Evolutionary conservation across 2,113 vertebrate genomes (phyloP).

Genomic region (Heterochromis multidens): DNA sequence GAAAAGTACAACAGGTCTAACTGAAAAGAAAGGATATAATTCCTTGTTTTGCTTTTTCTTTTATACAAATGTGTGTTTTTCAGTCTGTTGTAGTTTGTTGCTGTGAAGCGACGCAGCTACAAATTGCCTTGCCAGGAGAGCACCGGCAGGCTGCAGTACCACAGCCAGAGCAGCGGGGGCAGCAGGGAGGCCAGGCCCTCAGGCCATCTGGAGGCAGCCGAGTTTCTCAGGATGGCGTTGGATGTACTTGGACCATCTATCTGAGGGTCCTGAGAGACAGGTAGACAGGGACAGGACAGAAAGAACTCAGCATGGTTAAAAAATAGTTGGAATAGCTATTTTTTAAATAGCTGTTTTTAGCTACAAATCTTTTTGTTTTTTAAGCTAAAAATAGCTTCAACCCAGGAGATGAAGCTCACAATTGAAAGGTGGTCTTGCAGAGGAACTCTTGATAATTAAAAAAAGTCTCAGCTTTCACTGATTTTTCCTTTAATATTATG

Average conservation of each 20-base stretch:
- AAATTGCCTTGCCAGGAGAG: constrained; percentile 22
- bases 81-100: constrained; percentile 53
- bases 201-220: constrained; percentile 6
- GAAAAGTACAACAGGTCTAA: constrained; percentile 62
- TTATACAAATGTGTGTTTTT: constrained; percentile 69
- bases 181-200: constrained; percentile 41
- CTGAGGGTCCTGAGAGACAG: constrained; percentile 63
- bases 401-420: not conserved
- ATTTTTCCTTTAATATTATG: not conserved
- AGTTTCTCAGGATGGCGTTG: constrained; percentile 65
- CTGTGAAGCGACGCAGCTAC: constrained; percentile 53
- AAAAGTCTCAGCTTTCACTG: not conserved
- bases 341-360: too few relatives aligned
- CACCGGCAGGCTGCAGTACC: constrained; percentile 43
- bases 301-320: not conserved
- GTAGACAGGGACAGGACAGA: not conserved
- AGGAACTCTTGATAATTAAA: not conserved
- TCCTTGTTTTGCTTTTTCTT: constrained; percentile 52
- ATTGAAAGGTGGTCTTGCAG: accelerated
- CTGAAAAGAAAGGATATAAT: constrained; percentile 59
- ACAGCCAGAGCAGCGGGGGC: constrained; percentile 64
- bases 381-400: too few relatives aligned
- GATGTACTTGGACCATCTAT: constrained; percentile 67
- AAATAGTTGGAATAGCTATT: too few relatives aligned
- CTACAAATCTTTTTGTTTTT: too few relatives aligned